Conservation (phyloP, 2,888 invertebrate species). For the Orthosia gracilis region DNA sequence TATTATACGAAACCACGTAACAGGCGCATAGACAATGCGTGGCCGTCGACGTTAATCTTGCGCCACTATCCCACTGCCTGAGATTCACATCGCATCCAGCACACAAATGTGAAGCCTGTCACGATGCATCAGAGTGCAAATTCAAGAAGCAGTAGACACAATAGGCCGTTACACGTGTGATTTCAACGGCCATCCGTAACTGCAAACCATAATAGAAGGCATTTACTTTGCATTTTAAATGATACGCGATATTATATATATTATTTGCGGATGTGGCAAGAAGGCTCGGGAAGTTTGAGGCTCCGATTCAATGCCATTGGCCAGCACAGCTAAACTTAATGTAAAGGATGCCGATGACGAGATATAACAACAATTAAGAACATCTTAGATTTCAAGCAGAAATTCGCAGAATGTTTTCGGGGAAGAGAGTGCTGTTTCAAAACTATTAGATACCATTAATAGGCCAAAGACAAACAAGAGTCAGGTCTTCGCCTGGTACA, state of each 20-base stretch:
- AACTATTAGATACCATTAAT: constrained; percentile 8
- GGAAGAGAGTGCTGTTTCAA: background rate
- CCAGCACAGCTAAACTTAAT: background rate
- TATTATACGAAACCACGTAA: constrained; percentile 56
- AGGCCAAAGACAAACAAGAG: constrained; percentile 14
- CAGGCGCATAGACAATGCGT: constrained; percentile 68
- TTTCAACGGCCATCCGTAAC: constrained; percentile 59
- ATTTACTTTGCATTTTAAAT: constrained; percentile 43
- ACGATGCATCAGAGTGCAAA: constrained; percentile 44
- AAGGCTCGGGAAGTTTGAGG: background rate
- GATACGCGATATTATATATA: constrained; percentile 6
- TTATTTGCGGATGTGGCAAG: constrained; percentile 3
- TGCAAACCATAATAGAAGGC: constrained; percentile 48
- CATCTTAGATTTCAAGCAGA: background rate
- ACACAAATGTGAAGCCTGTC: constrained; percentile 41
- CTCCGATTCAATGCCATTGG: background rate
- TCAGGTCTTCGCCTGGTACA: constrained; percentile 1
- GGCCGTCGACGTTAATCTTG: constrained; percentile 71
- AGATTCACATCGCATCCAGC: constrained; percentile 54
- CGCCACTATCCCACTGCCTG: constrained; percentile 67
- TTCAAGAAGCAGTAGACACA: constrained; percentile 59
- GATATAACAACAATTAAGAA: too few species aligned
- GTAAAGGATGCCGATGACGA: background rate
- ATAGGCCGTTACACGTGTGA: constrained; percentile 69
- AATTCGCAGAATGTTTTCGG: background rate